Percentiles rank a stretch among this genome's conserved stretches.
Conservation (phyloP, 2,888 invertebrate genomes). For the Luperina testacea region DNA sequence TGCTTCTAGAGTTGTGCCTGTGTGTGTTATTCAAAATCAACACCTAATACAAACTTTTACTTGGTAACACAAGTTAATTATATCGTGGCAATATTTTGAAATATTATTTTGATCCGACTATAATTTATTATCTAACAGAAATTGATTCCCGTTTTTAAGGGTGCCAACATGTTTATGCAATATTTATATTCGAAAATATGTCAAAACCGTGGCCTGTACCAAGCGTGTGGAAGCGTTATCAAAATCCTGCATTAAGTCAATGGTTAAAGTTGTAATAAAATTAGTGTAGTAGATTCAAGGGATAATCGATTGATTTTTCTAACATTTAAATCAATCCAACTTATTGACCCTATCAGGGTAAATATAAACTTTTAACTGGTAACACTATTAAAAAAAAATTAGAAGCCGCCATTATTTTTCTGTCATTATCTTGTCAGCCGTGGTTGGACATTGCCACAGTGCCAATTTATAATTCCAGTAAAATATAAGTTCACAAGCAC, state of each 20-base stretch:
- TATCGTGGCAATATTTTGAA: not conserved
- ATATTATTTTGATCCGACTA: slow-evolving; percentile 23
- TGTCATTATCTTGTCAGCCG: slow-evolving; percentile 81
- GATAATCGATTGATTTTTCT: accelerated
- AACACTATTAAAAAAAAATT: slow-evolving; percentile 50
- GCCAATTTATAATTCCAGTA: slow-evolving; percentile 75
- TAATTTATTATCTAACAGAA: not conserved
- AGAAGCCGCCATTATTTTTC: slow-evolving; percentile 63
- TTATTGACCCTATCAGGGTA: not conserved
- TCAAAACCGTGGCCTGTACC: too few relatives aligned
- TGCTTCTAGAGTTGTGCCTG: too few relatives aligned
- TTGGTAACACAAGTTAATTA: slow-evolving; percentile 7
- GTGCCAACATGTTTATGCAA: not conserved
- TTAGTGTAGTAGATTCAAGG: not conserved
- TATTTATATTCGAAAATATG: not conserved
- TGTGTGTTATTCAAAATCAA: not conserved
- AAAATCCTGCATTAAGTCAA: not conserved
- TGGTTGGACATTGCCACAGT: slow-evolving; percentile 79
- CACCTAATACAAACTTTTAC: not conserved
- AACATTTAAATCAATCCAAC: not conserved
- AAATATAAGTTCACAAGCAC: slow-evolving; percentile 68
- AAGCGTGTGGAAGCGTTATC: too few relatives aligned
- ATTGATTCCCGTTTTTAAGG: not conserved
- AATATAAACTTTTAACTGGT: slow-evolving; percentile 27
- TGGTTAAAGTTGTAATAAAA: too few relatives aligned